A percentile compares a stretch with the other conserved stretches of the same genome.
Conservation (phyloP, 1,140 invertebrate species). For the Akabosia matsudoensis region DNA sequence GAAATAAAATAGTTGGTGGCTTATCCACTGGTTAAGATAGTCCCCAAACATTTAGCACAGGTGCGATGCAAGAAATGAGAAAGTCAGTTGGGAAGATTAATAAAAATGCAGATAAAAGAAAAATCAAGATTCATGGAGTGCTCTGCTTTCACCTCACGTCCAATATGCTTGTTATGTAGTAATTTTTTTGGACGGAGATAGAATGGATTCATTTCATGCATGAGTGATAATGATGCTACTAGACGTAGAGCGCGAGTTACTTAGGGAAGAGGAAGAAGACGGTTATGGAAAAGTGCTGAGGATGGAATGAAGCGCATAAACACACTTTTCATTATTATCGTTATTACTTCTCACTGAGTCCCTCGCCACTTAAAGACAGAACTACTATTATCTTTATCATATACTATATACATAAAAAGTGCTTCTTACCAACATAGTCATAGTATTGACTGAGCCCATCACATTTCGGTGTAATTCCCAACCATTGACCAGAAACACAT, state of each 20-base stretch:
- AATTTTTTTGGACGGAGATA: not conserved
- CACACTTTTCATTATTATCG: not conserved
- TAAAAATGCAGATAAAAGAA: no score
- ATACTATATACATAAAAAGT: not conserved
- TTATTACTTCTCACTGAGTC: no score
- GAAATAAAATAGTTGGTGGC: constrained; percentile 76
- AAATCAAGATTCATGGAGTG: constrained; percentile 6
- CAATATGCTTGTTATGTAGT: not conserved
- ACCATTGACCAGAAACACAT: constrained; percentile 73
- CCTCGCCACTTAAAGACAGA: no score
- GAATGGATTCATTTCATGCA: constrained; percentile 7
- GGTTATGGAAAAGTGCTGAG: no score
- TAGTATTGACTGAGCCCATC: constrained; percentile 78
- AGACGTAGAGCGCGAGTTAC: no score
- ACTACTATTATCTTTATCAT: no score
- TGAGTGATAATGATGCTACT: not conserved
- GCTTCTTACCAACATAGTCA: constrained; percentile 71
- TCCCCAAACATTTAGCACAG: no score
- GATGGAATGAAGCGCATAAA: no score
- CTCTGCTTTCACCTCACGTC: constrained; percentile 16
- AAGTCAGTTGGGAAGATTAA: no score
- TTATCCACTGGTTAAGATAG: constrained; percentile 81
- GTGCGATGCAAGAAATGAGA: constrained; percentile 21
- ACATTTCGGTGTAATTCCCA: constrained; percentile 70
- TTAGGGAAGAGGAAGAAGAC: no score